Conservation (phyloP, 2,113 vertebrate genomes). For the Sigmodon hispidus region DNA sequence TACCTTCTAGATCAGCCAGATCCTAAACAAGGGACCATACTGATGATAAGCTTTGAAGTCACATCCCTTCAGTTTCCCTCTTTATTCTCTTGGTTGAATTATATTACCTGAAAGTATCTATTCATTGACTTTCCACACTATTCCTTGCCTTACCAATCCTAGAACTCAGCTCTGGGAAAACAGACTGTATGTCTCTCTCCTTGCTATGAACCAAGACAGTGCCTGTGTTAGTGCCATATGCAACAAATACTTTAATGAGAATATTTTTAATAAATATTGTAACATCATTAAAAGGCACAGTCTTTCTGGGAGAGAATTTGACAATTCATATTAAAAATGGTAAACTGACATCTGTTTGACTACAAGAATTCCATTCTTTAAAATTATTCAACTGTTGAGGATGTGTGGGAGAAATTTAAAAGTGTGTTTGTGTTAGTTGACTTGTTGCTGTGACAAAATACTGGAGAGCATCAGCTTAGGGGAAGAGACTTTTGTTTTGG, state of each 20-base stretch:
- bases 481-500: background rate
- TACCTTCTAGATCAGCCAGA: background rate
- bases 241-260: background rate
- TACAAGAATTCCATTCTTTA: background rate
- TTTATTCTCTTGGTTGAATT: background rate
- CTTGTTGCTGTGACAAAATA: background rate
- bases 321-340: background rate
- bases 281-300: background rate
- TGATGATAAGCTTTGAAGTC: background rate
- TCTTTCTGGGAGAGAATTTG: background rate
- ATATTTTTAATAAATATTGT: background rate
- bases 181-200: background rate
- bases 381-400: background rate
- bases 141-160: background rate
- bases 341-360: background rate
- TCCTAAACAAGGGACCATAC: background rate
- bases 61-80: background rate
- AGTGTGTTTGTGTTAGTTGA: background rate
- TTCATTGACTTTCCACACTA: background rate
- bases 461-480: rapidly evolving
- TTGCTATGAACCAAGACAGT: background rate
- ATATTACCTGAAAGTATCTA: background rate
- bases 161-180: background rate
- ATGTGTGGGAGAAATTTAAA: background rate
- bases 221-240: background rate